Conservation (phyloP, 2,113 vertebrate genomes). For the Sarotherodon lohbergeri region DNA sequence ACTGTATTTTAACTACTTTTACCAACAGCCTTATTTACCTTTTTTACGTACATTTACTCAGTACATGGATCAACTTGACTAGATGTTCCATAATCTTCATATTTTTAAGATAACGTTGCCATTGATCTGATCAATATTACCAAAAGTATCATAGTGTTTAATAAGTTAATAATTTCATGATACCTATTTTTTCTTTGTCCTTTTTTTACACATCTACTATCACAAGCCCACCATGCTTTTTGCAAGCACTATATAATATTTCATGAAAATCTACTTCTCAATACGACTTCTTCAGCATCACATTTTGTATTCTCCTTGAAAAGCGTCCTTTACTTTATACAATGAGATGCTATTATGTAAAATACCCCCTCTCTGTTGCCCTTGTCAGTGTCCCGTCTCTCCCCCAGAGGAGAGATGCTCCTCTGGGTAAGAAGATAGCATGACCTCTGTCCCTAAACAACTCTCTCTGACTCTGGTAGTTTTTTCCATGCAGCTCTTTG, state of each 20-base stretch:
- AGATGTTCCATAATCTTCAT: background rate
- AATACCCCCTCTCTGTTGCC: background rate
- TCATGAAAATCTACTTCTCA: background rate
- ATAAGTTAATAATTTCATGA: background rate
- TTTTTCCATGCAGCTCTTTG: background rate
- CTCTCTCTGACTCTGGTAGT: background rate
- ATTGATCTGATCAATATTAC: background rate
- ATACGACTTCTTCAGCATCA: background rate
- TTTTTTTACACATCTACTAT: background rate
- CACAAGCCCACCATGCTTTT: background rate
- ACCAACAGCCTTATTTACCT: background rate
- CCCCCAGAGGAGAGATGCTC: background rate
- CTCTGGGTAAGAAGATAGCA: constrained; percentile 4
- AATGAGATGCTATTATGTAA: background rate
- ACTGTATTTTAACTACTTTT: background rate
- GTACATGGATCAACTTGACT: background rate
- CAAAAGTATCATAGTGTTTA: background rate
- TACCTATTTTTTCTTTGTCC: background rate
- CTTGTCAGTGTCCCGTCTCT: background rate
- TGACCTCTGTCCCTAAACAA: constrained; percentile 11
- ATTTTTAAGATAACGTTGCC: background rate
- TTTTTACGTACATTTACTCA: background rate
- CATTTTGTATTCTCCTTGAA: constrained; percentile 15
- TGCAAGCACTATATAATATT: background rate
- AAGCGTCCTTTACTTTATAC: background rate